Conservation (phyloP, 2,888 invertebrate genomes). For the Magallana nippona region DNA sequence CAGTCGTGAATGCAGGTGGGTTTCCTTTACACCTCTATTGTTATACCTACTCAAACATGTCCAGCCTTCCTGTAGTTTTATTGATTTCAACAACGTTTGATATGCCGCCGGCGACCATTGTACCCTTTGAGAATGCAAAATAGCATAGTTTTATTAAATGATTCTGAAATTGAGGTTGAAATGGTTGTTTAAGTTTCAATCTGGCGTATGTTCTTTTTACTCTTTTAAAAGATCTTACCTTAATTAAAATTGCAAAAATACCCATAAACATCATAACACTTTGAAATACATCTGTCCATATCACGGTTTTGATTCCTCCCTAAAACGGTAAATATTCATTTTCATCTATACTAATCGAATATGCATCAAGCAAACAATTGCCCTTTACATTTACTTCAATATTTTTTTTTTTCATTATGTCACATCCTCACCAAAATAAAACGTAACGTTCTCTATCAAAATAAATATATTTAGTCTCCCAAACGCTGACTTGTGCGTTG, state of each 20-base stretch:
- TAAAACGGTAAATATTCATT: slow-evolving; percentile 18
- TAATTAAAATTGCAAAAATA: slow-evolving; percentile 60
- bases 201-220: background rate
- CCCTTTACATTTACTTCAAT: too few relatives aligned
- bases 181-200: too few relatives aligned
- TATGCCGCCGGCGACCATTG: slow-evolving; percentile 43
- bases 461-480: too few relatives aligned
- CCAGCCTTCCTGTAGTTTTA: slow-evolving; percentile 39
- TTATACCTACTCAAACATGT: slow-evolving; percentile 45
- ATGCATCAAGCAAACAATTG: too few relatives aligned
- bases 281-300: slow-evolving; percentile 65
- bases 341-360: too few relatives aligned
- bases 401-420: too few relatives aligned
- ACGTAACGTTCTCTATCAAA: too few relatives aligned
- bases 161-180: too few relatives aligned
- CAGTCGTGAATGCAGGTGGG: too few relatives aligned
- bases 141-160: background rate
- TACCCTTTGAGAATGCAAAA: slow-evolving; percentile 34
- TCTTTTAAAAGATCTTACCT: slow-evolving; percentile 47
- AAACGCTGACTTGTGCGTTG: too few relatives aligned
- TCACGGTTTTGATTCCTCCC: slow-evolving; percentile 63
- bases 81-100: slow-evolving; percentile 42
- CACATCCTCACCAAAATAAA: too few relatives aligned
- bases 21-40: too few relatives aligned
- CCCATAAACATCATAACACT: slow-evolving; percentile 59